phyloP scores from a whole-genome alignment of 1,140 invertebrate species.

The Drosophila ananassae region DNA sequence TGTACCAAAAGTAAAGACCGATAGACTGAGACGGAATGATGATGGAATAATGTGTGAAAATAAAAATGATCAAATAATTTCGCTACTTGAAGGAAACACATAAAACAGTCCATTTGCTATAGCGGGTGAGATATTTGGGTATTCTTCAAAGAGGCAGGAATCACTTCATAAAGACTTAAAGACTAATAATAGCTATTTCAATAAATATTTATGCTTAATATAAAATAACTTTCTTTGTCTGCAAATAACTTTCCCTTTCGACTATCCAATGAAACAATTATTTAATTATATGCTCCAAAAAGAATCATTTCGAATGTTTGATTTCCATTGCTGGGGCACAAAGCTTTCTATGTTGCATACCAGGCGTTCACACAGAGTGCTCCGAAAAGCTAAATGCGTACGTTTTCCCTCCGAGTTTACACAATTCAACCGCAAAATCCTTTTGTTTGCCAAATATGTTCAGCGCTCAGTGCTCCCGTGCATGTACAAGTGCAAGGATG shows the following conservation, averaged over 20 bases:
- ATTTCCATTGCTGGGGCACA: not conserved
- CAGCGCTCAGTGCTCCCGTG: conserved; percentile 19
- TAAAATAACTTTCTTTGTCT: too few species aligned
- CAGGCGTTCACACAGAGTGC: not conserved
- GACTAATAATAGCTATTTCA: not conserved
- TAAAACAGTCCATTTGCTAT: not conserved
- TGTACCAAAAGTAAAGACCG: not conserved
- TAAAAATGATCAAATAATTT: conserved; percentile 68
- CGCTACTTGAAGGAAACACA: conserved; percentile 25
- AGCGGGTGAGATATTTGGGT: not conserved
- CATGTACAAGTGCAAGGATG: conserved; percentile 11
- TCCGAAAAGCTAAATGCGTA: conserved; percentile 48
- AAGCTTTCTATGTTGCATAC: not conserved
- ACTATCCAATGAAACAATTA: not conserved
- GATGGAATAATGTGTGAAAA: conserved; percentile 58
- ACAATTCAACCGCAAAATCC: conserved; percentile 72
- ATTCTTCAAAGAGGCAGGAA: not conserved
- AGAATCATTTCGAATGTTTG: conserved; percentile 3
- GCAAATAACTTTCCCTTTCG: too few species aligned
- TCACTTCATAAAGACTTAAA: not conserved
- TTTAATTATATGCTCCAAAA: not conserved
- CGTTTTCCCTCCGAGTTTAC: conserved; percentile 58
- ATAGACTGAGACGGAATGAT: not conserved
- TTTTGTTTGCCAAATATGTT: conserved; percentile 73
- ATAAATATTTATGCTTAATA: not conserved